phyloP scores from a whole-genome alignment of 2,113 vertebrate species.

The Perca fluviatilis region DNA sequence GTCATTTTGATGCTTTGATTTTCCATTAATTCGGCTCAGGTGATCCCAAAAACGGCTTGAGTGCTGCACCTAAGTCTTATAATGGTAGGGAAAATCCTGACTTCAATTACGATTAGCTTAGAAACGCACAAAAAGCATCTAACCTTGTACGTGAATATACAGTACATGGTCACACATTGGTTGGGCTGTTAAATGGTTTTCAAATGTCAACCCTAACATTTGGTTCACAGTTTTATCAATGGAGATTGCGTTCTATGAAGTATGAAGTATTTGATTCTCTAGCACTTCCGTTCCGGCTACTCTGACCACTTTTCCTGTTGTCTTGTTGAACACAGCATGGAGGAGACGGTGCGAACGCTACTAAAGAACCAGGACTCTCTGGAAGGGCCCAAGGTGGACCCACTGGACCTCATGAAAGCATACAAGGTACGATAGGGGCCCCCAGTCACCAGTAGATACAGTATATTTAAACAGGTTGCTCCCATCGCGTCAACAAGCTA shows the following conservation, averaged over 20 bases:
- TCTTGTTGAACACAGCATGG: conserved; percentile 86
- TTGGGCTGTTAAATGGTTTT: not conserved
- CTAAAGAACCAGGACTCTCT: conserved; percentile 89
- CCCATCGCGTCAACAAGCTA: no score
- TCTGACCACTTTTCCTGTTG: conserved; percentile 14
- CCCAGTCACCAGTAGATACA: not conserved
- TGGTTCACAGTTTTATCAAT: not conserved
- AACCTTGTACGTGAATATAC: not conserved
- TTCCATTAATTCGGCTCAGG: no score
- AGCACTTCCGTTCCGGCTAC: not conserved
- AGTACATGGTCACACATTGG: not conserved
- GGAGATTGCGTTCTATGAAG: not conserved
- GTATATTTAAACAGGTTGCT: not conserved
- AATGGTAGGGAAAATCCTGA: no score
- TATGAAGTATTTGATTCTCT: not conserved
- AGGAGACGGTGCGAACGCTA: conserved; percentile 91
- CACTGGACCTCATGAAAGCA: conserved; percentile 87
- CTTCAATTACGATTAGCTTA: not conserved
- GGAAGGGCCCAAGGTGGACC: conserved; percentile 87
- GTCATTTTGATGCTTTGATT: no score
- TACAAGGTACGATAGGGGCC: conserved; percentile 85
- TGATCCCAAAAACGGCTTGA: no score
- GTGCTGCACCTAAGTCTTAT: no score
- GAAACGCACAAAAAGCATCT: not conserved
- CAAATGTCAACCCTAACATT: not conserved